Evolutionary conservation across 2,113 vertebrate genomes (phyloP).

Genomic region (Paraplagusia blochii): DNA sequence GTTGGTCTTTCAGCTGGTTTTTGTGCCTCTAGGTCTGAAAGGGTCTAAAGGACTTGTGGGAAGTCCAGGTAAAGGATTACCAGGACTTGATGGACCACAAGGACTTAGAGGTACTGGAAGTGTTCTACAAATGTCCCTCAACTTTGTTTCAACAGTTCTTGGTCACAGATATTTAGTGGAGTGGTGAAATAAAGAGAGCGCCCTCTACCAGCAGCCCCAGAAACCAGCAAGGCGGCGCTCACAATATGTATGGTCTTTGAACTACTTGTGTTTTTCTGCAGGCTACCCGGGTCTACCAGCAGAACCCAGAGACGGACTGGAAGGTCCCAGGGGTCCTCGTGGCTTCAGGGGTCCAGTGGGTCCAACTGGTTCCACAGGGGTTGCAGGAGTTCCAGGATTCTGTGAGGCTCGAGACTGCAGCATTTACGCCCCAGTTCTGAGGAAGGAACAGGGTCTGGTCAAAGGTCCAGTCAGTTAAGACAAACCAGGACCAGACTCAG

Average conservation of each 20-base stretch:
- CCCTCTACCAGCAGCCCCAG: too few relatives aligned
- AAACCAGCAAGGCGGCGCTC: too few relatives aligned
- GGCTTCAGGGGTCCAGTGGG: constrained; percentile 68
- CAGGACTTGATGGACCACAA: constrained; percentile 66
- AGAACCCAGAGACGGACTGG: constrained; percentile 60
- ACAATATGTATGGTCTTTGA: too few relatives aligned
- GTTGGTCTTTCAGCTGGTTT: background rate
- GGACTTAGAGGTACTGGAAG: constrained; percentile 55
- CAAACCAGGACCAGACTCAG: too few relatives aligned
- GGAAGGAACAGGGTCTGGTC: constrained; percentile 75
- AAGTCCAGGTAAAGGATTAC: constrained; percentile 54
- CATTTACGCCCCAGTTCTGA: constrained; percentile 64
- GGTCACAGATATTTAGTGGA: too few relatives aligned
- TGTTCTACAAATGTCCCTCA: background rate
- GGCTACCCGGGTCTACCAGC: constrained; percentile 68
- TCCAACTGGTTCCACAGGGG: constrained; percentile 45
- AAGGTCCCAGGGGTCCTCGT: constrained; percentile 60
- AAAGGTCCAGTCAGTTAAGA: constrained; percentile 61
- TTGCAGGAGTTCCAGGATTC: constrained; percentile 63
- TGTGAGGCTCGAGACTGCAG: constrained; percentile 74
- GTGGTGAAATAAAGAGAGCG: too few relatives aligned
- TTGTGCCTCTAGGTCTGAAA: constrained; percentile 63
- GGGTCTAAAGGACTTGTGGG: constrained; percentile 63
- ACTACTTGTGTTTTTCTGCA: constrained; percentile 29
- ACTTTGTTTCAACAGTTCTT: too few relatives aligned